Evolutionary conservation across 1,140 invertebrate species (phyloP), one percentile per base, ranked within the genome.

Genomic region (Hormaphis cornu): DNA sequence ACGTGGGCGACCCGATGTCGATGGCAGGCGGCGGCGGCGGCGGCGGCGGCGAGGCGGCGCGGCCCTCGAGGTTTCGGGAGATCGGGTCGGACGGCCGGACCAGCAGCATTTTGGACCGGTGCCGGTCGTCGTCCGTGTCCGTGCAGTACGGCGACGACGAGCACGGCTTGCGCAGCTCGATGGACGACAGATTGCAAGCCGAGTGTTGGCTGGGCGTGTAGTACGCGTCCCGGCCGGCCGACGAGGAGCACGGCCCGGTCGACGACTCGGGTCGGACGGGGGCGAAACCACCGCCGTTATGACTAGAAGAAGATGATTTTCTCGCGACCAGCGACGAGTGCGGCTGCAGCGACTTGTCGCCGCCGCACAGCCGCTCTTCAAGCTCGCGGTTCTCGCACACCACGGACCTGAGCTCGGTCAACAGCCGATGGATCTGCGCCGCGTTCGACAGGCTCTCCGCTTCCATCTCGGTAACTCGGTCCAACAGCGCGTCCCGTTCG

Each of bases 381-480:
- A 87, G 75, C 61, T 84, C 83, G 28, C 79, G 80, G 74, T 85
- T 85, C 24, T 86, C 76, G 10, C 79, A 79, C 3, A 83, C 79
- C 16, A 87, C 74, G 50, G 81, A 80, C 42, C 83, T 82, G 56
- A 87, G 73, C 72, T 84, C 82, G 7, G 80, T 81, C 63, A 84
- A 82, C 61, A 88, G 79, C 70, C 86, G 81, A 48, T 84, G 83
- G 22, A 84, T 83, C 71, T 84, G 82, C 0, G 83, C 82, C 7
- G 84, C 77, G 44, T 82, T 83, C 0, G 85, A 83, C 52, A 86
- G 77, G 28, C 84, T 84, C 71, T 88, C 85, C 0, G 86, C 85
- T 75, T 90, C 88, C 75, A 89, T 82, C 74, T 87, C 86, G 4
- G 85, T 83, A 5, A 88, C 81, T 69, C 85, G 84, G 52, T 87